Base-by-base conservation (phyloP, 2,113 vertebrate species). In the Anthoscopus minutus region DNA sequence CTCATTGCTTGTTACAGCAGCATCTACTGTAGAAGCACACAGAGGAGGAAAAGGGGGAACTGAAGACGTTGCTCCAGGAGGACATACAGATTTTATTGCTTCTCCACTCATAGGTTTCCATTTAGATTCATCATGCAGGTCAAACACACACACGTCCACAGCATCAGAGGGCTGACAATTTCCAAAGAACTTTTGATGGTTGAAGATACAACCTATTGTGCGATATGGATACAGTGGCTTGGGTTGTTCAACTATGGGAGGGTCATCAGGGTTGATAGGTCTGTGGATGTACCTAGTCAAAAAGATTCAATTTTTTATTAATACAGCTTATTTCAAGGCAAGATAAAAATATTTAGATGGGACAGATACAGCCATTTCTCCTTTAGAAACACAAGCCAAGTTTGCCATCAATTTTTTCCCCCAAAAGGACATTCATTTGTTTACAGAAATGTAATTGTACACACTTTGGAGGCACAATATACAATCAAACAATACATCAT, bases 101-200 rank as follows among this genome's bases (percentile, higher is more conserved):
- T 99, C 99, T 89, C 97, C 98, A 44, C 99, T 99, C 99, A 99
- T 99, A 23, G 98, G 98, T 94, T 99, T 99, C 99, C 99, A 99
- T 74, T 97, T 98, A 33, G 99, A 99, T 89, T 98, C 98, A 95
- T 99, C 98, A 64, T 97, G 97, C 71, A 99, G 96, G 96, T 99
- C 99, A 98, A 99, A 99, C 62, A 98, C 89, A 88, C 99, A 99
- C 30, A 98, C 81, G 90, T 99, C 99, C 83, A 99, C 98, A 2
- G 98, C 98, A 7, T 99, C 99, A 17, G 99, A 98, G 13, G 99
- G 98, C 91, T 99, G 99, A 89, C 99, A 99, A 86, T 99, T 99
- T 50, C 98, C 99, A 54, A 99, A 89, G 96, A 99, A 99, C 85
- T 94, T 98, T 9, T 98, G 98, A 89, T 99, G 98, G 97, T 99